These are phyloP conservation scores for Burhinus oedicnemus DNA, from an alignment of 2,113 vertebrate genomes.

Conservation along the genomic window DNA sequence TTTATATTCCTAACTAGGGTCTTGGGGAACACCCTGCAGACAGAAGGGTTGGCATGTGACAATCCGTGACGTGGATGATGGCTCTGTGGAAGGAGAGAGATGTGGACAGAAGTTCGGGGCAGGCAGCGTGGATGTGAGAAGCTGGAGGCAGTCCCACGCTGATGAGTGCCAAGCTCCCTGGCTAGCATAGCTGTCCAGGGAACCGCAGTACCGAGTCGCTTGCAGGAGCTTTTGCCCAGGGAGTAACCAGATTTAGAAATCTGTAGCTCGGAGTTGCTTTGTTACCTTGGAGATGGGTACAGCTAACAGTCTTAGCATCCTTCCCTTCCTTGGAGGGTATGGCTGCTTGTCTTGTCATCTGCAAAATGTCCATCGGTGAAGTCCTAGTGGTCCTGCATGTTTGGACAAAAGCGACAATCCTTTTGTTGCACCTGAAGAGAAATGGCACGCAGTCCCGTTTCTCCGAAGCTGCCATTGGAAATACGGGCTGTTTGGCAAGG, in stretches of 20 bases:
- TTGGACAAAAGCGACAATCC: background rate
- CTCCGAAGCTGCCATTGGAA: background rate
- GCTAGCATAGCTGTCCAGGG: rapidly evolving
- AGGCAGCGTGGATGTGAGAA: background rate
- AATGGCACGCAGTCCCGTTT: rapidly evolving
- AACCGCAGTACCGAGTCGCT: rapidly evolving
- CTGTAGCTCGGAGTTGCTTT: background rate
- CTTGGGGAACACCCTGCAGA: background rate
- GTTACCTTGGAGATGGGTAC: conserved; percentile 63
- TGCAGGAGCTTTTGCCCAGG: background rate
- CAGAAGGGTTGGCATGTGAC: rapidly evolving
- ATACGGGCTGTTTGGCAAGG: background rate
- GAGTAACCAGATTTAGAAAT: conserved; percentile 25
- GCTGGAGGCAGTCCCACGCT: background rate
- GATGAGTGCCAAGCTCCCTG: rapidly evolving
- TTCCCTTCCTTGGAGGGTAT: background rate
- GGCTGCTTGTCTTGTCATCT: background rate
- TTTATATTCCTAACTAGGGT: rapidly evolving
- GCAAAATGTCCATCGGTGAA: rapidly evolving
- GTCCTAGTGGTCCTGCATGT: background rate
- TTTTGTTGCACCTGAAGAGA: background rate
- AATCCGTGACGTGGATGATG: rapidly evolving
- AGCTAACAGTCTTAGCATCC: background rate
- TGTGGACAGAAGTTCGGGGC: background rate
- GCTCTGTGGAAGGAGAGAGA: background rate